Evolutionary conservation across 2,113 vertebrate genomes (phyloP), one percentile per base, ranked within the genome.

Genomic region (Terrapene triunguis): DNA sequence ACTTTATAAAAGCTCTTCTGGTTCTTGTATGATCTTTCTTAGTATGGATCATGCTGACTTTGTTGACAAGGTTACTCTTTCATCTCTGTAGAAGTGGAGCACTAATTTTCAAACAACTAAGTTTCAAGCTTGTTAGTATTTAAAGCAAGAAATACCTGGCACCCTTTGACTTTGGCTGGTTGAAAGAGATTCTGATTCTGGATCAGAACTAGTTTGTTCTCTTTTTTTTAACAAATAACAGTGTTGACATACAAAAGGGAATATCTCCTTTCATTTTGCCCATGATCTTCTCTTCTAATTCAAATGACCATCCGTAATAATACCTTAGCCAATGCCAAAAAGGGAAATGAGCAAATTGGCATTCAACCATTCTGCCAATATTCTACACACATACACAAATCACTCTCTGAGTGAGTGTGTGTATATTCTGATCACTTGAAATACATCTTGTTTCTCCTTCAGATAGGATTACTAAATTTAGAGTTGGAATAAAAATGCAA

Each of bases 181-280:
- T 92, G 4, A 16, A 59, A 3, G 44, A 90, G 1, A 4, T 51
- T 69, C 51, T 4, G 13, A 8, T 32, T 74, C 35, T 84, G 17
- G 81, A 82, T 38, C 24, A 90, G 83, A 84, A 17, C 9, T 62
- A 2, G 3, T 10, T 21, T 8, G 35, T 54, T 44, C 38, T 48
- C 50, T 87, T 57, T 48, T 25, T 48, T 72, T 69, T 57, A n/a
- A 32, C 29, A 62, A 62, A 32, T 5, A 11, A 65, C 19, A 0
- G 0, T 27, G 22, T 76, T 82, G 54, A 51, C 50, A 44, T 1
- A 0, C 48, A 10, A 25, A 72, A 57, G 6, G 4, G 24, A 72
- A 38, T 38, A 72, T 22, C 21, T 38, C n/a, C 16, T 72, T 72
- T 62, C 29, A 62, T 62, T 62, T 62, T 29, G 57, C 29, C 27